Evolutionary conservation across 2,113 vertebrate species (phyloP), one percentile per base, ranked within the genome.

Genomic region (Jaculus jaculus): DNA sequence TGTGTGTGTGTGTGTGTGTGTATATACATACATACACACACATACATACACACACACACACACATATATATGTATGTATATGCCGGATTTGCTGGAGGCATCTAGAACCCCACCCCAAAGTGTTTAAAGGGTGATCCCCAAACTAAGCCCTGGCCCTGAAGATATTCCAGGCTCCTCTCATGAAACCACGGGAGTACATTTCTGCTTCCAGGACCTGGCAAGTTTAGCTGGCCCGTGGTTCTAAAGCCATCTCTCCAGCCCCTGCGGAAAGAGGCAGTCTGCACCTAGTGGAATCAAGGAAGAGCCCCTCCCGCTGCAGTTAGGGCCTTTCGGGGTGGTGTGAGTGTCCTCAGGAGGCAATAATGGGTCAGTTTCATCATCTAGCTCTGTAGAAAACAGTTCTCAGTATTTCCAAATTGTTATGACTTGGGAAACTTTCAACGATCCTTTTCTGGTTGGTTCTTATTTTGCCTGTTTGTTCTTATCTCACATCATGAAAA

Each of bases 381-480:
- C 69, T 26, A 6, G 7, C 16, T 21, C 63, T 23, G 18, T 0
- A 66, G 20, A 87, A 81, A 82, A 73, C 51, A 8, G 58, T 79
- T 61, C 68, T 42, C 26, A 16, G 15, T 30, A 34, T 84, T 65
- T 77, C 69, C 89, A 77, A 78, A 89, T 58, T 4, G 13, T 79
- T 54, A 77, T 84, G 81, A 58, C 74, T 73, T 78, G 34, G 65
- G 24, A 58, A 71, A 89, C 34, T 92, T 74, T n/a, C 71, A 92
- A 83, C 21, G 18, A 20, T 84, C 51, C 13, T 24, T 68, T 66
- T 24, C 87, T 51, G 24, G 20, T 47, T 89, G 75, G 73, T 13
- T 30, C 39, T 87, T 10, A 3, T 39, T 66, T 34, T 77, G 34
- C 73, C 63, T 42, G 71, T 42, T 86, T 82, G 66, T 79, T 63